Evolutionary conservation across 2,888 invertebrate species (phyloP), one percentile per base, ranked within the genome.

Genomic region (Cheilosia soror): DNA sequence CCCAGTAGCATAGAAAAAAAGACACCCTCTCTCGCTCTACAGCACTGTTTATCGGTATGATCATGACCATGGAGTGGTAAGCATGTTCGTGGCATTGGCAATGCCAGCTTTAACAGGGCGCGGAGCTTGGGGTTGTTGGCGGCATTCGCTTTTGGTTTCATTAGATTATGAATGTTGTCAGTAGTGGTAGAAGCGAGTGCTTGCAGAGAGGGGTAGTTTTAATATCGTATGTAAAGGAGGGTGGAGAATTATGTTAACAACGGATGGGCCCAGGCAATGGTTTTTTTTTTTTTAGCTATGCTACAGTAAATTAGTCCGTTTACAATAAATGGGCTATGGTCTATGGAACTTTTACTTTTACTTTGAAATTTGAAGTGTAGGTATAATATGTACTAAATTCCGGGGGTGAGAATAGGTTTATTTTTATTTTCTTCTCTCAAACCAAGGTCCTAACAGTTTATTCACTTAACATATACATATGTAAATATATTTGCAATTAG

Each of bases 101-200:
- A 81, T 85, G 85, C 77, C 65, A 71, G 55, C 51, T 71, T 69
- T 58, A 77, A 66, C 51, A 27, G 53, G 58, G 82, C 9, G 40
- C 57, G 53, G 44, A 49, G 47, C 60, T 71, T 79, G 76, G 81
- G 76, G 72, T 71, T 60, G 78, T 49, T 40, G 40, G 13, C n/a
- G 44, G 60, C 11, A 60, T 66, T 85, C 84, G 84, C 81, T 85
- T 85, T 85, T 85, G 77, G 81, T 85, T 85, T 85, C 81, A 85
- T 72, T 81, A 51, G 85, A 77, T 76, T 72, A 68, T 68, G 25
- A 11, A 57, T 57, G 37, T 62, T 75, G 44, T 5, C 33, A 42
- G 60, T 66, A 60, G 42, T 9, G 31, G 58, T 62, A 11, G 37
- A 4, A 11, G 9, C 4, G 62, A 1, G 20, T 63, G 44, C 37